These are phyloP conservation scores for Callipepla californica DNA, from an alignment of 2,113 vertebrate genomes.

Conservation along the genomic window DNA sequence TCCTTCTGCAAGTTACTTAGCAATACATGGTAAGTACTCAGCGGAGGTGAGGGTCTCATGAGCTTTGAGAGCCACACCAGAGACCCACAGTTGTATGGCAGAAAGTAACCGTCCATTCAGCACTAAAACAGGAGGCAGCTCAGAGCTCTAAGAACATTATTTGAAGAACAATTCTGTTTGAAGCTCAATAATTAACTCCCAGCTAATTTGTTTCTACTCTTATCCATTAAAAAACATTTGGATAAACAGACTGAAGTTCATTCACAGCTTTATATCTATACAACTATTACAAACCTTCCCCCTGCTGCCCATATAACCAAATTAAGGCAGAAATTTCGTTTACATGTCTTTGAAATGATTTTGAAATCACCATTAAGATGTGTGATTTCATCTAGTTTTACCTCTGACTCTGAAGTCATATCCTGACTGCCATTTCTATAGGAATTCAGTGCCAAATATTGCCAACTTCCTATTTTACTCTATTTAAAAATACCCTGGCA, in stretches of 20 bases:
- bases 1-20: neutral
- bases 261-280: neutral
- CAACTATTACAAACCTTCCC: neutral
- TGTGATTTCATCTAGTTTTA: neutral
- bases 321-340: conserved; percentile 3
- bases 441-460: neutral
- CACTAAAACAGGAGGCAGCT: neutral
- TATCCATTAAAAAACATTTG: conserved; percentile 74
- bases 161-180: neutral
- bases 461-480: neutral
- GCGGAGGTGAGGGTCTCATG: neutral
- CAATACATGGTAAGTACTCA: fast-evolving
- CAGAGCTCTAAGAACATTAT: neutral
- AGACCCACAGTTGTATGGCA: neutral
- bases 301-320: neutral
- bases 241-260: conserved; percentile 66
- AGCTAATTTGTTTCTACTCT: conserved; percentile 51
- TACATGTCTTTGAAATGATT: neutral
- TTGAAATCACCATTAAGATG: conserved; percentile 5
- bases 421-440: neutral
- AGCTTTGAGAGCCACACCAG: neutral
- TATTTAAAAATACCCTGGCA: conserved; percentile 12
- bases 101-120: neutral
- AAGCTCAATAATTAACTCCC: neutral
- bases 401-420: neutral